Evolutionary conservation across 2,888 invertebrate genomes (phyloP).

Genomic region (Ceriagrion tenellum): DNA sequence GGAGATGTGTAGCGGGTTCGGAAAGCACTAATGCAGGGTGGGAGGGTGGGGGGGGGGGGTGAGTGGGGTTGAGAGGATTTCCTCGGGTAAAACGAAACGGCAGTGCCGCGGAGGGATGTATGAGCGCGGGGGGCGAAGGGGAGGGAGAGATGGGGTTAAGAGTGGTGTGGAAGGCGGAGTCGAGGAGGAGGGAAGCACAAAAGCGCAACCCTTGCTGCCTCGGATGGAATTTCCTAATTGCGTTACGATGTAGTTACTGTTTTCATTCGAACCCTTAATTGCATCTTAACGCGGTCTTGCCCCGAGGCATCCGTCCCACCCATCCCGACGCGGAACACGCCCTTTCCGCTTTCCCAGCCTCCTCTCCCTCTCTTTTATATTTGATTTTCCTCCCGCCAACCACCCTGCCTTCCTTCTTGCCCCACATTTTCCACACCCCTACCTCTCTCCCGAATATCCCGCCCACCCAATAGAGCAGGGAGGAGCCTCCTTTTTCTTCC

Average conservation of each 20-base stretch:
- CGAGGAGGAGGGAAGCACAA: not conserved
- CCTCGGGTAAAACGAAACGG: not conserved
- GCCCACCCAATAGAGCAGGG: not conserved
- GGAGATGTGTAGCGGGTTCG: not conserved
- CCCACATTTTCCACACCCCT: not conserved
- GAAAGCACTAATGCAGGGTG: not conserved
- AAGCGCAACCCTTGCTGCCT: not conserved
- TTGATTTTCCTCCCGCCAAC: not conserved
- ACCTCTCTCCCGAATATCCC: not conserved
- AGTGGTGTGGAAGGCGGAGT: not conserved
- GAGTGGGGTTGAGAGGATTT: not conserved
- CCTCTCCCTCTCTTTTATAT: not conserved
- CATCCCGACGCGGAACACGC: not conserved
- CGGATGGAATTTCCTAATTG: conserved; percentile 56
- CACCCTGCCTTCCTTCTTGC: not conserved
- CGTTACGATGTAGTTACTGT: conserved; percentile 42
- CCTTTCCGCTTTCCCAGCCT: not conserved
- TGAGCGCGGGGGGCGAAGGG: not conserved
- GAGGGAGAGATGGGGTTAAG: no score
- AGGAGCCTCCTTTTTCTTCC: not conserved
- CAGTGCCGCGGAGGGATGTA: not conserved
- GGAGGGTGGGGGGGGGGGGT: not conserved
- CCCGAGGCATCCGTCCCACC: not conserved
- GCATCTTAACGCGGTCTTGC: conserved; percentile 46
- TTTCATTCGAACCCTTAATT: conserved; percentile 48